Conservation (phyloP, 2,797 vertebrate genomes). For the Melanotaenia nigrans region DNA sequence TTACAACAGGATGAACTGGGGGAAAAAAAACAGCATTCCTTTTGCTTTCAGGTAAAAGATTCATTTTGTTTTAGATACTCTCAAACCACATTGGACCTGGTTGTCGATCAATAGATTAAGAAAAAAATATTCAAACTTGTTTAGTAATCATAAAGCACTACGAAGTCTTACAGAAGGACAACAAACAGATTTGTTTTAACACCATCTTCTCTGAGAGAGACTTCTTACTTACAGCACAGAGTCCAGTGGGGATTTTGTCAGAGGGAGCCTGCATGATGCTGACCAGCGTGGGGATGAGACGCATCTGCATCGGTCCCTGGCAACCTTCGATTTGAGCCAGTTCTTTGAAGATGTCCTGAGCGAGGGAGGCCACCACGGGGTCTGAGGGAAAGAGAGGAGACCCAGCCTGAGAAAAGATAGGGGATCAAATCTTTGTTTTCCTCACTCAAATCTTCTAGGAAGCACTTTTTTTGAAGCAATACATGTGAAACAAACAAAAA, state of each 20-base stretch:
- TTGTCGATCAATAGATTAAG: background rate
- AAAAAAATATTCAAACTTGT: no score
- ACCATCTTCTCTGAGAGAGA: background rate
- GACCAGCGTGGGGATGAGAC: conserved; percentile 96
- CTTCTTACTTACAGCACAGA: conserved; percentile 90
- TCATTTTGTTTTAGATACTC: no score
- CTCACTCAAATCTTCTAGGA: conserved; percentile 5
- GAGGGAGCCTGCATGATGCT: conserved; percentile 98
- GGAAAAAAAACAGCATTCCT: no score
- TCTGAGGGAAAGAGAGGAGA: conserved; percentile 77
- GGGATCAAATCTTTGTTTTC: background rate
- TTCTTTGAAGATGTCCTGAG: conserved; percentile 99
- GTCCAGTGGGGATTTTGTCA: conserved; percentile 96
- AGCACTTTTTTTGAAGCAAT: background rate
- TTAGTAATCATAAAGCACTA: background rate
- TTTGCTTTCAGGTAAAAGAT: no score
- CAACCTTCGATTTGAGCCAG: conserved; percentile 97
- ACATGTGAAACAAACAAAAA: background rate
- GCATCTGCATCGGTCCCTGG: conserved; percentile 97
- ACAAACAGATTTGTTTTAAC: background rate
- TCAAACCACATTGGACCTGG: no score
- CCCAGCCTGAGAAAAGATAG: conserved; percentile 2
- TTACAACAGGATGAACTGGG: no score
- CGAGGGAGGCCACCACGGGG: conserved; percentile 96
- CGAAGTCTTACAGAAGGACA: background rate